Evolutionary conservation across 2,888 invertebrate genomes (phyloP).

Genomic region (Chrysina gloriosa): DNA sequence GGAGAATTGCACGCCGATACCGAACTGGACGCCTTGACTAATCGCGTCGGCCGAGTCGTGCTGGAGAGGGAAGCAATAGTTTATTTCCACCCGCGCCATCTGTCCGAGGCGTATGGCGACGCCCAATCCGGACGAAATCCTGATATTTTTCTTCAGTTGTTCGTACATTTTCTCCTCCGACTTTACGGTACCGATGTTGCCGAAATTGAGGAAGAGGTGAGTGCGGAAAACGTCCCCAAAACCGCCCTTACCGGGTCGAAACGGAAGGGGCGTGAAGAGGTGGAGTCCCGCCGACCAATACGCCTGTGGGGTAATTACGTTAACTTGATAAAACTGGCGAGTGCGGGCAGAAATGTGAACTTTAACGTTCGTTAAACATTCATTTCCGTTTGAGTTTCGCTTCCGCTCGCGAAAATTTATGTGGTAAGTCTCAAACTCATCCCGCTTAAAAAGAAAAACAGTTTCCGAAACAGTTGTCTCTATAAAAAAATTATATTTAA

Average conservation of each 20-base stretch:
- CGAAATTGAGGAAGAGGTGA: slow-evolving; percentile 91
- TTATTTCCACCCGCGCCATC: slow-evolving; percentile 92
- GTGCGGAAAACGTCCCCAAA: slow-evolving; percentile 87
- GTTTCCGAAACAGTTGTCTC: no score
- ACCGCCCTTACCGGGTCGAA: slow-evolving; percentile 80
- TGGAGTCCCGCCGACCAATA: slow-evolving; percentile 92
- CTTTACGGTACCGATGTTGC: slow-evolving; percentile 77
- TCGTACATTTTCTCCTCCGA: slow-evolving; percentile 64
- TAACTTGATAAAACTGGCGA: not conserved
- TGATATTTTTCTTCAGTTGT: slow-evolving; percentile 67
- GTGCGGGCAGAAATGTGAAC: no score
- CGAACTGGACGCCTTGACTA: slow-evolving; percentile 83
- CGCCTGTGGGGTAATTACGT: slow-evolving; percentile 66
- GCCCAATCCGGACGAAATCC: slow-evolving; percentile 86
- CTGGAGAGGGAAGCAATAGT: slow-evolving; percentile 86
- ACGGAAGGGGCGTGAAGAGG: slow-evolving; percentile 90
- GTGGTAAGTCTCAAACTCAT: no score
- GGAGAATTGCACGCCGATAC: slow-evolving; percentile 84
- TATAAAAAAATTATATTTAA: no score
- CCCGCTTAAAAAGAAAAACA: no score
- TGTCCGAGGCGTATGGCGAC: slow-evolving; percentile 85
- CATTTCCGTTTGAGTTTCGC: no score
- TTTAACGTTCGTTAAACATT: not conserved
- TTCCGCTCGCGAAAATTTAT: no score
- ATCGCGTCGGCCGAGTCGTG: slow-evolving; percentile 74